Evolutionary conservation across 2,797 vertebrate genomes (phyloP), one percentile per base, ranked within the genome.

Genomic region (Sebastolobus altivelis): DNA sequence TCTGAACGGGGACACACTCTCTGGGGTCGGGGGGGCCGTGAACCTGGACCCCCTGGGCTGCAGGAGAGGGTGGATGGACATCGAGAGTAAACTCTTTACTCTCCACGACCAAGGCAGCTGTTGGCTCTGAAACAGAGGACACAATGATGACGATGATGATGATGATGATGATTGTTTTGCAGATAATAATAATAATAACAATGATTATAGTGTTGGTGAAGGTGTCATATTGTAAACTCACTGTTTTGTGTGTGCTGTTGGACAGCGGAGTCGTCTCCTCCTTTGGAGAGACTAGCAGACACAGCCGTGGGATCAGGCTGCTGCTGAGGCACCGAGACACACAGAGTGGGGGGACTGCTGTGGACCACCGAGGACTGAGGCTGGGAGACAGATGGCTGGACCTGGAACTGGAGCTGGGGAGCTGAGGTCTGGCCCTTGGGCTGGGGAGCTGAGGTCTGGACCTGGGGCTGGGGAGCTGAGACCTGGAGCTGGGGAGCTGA

Each of bases 181-280:
- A 56, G 59, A 69, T 66, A 31, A 77, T 22, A 40, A 65, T 69
- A 22, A 72, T 13, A 29, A 49, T 49, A 20, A 49, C 43, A 49
- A 20, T 49, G 49, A 70, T 16, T 2, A 61, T 13, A 20, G 37
- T 29, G 65, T 31, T 6, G 52, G 14, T 33, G n/a, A 16, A 8
- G 11, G 43, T 49, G 43, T 46, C 40, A 49, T 49, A 13, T 20
- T 49, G 16, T 49, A 74, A 8, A 93, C 95, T 95, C 79, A 95
- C 95, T 95, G 92, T 87, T 91, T 69, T 92, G 92, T 86, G 89
- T 89, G 87, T 92, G 91, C 89, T 93, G 94, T 80, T 91, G 93
- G 75, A 81, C 85, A 81, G 90, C 86, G 25, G 88, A 38, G 73
- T 91, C 82, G 54, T 87, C 81, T 78, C 87, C 91, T 81, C 77